These are phyloP conservation scores for Oryzias melastigma DNA, from an alignment of 2,113 vertebrate species.

Conservation along the genomic window DNA sequence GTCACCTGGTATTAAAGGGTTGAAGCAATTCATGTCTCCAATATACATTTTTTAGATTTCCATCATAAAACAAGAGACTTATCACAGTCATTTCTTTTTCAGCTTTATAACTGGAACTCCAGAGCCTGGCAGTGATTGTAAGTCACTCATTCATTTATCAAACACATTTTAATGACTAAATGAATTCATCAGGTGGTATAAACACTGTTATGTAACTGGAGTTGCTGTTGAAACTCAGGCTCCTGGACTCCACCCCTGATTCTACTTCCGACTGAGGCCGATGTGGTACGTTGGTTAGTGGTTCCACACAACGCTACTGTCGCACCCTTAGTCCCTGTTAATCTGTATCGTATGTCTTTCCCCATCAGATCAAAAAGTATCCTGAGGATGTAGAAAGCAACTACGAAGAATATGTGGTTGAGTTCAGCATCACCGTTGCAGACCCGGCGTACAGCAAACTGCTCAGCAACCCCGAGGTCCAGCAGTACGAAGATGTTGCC, in stretches of 20 bases:
- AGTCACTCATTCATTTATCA: slow-evolving; percentile 29
- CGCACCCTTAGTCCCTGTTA: too few relatives aligned
- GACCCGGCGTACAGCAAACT: slow-evolving; percentile 78
- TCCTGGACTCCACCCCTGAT: slow-evolving; percentile 52
- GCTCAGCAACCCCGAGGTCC: slow-evolving; percentile 70
- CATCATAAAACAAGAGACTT: not conserved
- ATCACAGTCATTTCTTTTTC: slow-evolving; percentile 10
- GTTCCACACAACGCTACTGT: too few relatives aligned
- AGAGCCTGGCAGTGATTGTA: slow-evolving; percentile 52
- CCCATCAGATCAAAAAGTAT: slow-evolving; percentile 54
- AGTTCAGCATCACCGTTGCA: slow-evolving; percentile 85
- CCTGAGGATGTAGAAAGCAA: slow-evolving; percentile 72
- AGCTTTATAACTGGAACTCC: slow-evolving; percentile 36
- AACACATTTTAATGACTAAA: not conserved
- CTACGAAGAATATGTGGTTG: slow-evolving; percentile 80
- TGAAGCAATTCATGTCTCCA: too few relatives aligned
- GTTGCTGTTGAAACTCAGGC: slow-evolving; percentile 39
- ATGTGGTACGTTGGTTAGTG: slow-evolving; percentile 16
- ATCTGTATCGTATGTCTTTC: not conserved
- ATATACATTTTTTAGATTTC: not conserved
- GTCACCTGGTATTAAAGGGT: too few relatives aligned
- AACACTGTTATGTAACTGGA: not conserved
- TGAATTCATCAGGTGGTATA: not conserved
- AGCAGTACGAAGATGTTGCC: slow-evolving; percentile 73
- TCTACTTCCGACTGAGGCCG: slow-evolving; percentile 40